These are phyloP conservation scores for Pangasianodon hypophthalmus DNA, from an alignment of 2,113 vertebrate genomes.

Conservation along the genomic window DNA sequence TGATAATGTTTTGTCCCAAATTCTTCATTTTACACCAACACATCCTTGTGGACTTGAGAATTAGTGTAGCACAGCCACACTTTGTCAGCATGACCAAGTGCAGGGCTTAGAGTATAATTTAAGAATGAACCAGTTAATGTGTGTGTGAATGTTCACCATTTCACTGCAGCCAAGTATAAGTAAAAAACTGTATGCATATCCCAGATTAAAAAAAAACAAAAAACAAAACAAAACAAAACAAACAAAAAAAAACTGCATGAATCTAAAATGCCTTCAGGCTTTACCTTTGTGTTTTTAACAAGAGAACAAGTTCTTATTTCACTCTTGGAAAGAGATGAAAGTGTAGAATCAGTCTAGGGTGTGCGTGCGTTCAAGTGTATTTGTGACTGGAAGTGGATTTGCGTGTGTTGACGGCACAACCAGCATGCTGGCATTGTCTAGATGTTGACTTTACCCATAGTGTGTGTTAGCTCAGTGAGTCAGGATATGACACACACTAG, in stretches of 20 bases:
- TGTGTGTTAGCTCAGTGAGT: conserved; percentile 37
- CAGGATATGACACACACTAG: conserved; percentile 41
- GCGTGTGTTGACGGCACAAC: conserved; percentile 22
- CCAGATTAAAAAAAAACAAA: not conserved
- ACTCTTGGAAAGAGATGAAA: conserved; percentile 16
- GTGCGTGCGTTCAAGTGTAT: not conserved
- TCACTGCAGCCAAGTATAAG: not conserved
- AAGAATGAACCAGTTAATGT: not conserved
- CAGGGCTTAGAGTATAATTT: not conserved
- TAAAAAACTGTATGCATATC: not conserved
- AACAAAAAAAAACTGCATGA: not conserved
- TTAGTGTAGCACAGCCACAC: not conserved
- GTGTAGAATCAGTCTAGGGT: not conserved
- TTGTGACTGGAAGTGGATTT: conserved; percentile 11
- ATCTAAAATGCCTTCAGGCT: not conserved
- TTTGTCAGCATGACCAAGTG: not conserved
- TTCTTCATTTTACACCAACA: not conserved
- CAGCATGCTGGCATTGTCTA: conserved; percentile 27
- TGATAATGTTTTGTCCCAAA: not conserved
- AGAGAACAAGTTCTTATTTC: not conserved
- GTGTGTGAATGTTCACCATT: conserved; percentile 22
- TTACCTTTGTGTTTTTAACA: not conserved
- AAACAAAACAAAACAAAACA: not conserved
- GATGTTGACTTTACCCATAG: conserved; percentile 38
- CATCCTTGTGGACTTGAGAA: not conserved